These are phyloP conservation scores for Zaprionus capensis DNA, from an alignment of 1,140 invertebrate genomes.

Conservation along the genomic window DNA sequence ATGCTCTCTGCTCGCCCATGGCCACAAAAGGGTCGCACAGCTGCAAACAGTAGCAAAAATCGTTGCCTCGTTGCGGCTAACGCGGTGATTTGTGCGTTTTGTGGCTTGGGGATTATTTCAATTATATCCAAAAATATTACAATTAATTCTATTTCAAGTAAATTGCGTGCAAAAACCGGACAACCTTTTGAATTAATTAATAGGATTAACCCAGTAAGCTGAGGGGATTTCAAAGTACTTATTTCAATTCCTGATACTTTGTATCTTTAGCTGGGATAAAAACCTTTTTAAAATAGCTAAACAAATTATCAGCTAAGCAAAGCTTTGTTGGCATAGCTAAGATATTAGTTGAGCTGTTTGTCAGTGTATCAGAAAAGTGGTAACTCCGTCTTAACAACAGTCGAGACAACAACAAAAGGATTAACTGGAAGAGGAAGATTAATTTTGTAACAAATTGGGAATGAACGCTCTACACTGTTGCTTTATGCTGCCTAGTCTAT, in stretches of 20 bases:
- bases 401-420: too few species aligned
- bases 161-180: background rate
- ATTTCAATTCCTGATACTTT: background rate
- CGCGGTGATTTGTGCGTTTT: slow-evolving; percentile 36
- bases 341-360: background rate
- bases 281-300: background rate
- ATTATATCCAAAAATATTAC: slow-evolving; percentile 12
- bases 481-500: background rate
- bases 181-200: background rate
- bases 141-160: background rate
- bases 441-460: background rate
- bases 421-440: background rate
- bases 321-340: background rate
- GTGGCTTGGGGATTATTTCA: slow-evolving; percentile 26
- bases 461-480: background rate
- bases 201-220: background rate
- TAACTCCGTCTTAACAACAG: background rate
- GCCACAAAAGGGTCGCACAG: slow-evolving; percentile 42
- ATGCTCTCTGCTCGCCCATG: slow-evolving; percentile 15
- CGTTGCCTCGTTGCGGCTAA: background rate
- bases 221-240: background rate
- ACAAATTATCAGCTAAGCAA: background rate
- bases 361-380: background rate
- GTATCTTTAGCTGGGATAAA: background rate
- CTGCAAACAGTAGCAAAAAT: slow-evolving; percentile 36